phyloP scores from a whole-genome alignment of 2,797 vertebrate species.

The Gymnoscopelus braueri region DNA sequence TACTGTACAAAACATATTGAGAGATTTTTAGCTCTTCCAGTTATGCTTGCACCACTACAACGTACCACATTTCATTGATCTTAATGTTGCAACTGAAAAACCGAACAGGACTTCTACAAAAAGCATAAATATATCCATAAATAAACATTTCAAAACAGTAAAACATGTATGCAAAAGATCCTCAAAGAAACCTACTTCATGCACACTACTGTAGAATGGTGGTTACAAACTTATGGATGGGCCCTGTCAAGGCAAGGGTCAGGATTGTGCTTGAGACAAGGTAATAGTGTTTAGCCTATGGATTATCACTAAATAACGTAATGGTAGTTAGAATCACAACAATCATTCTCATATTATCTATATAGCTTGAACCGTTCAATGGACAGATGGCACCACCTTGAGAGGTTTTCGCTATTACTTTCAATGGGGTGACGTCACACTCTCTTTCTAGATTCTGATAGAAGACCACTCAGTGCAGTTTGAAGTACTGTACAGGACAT shows the following conservation, averaged over 20 bases:
- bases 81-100: constrained; percentile 31
- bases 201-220: constrained; percentile 53
- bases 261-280: constrained; percentile 8
- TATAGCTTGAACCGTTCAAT: neutral
- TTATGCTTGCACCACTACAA: constrained; percentile 54
- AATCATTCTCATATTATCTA: neutral
- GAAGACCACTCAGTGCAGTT: constrained; percentile 6
- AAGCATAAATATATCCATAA: constrained; percentile 62
- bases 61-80: constrained; percentile 9
- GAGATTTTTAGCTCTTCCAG: constrained; percentile 76
- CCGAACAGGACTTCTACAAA: constrained; percentile 48
- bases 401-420: too few species aligned
- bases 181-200: constrained; percentile 55
- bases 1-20: constrained; percentile 45
- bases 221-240: constrained; percentile 21
- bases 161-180: constrained; percentile 39
- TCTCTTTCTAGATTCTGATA: constrained; percentile 17
- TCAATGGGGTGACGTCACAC: constrained; percentile 21
- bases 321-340: neutral
- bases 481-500: neutral
- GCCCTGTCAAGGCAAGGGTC: neutral
- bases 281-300: constrained; percentile 6
- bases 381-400: too few species aligned
- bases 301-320: neutral
- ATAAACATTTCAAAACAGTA: constrained; percentile 52